Conservation (phyloP, 2,888 invertebrate species). For the Drosophila algonquin region DNA sequence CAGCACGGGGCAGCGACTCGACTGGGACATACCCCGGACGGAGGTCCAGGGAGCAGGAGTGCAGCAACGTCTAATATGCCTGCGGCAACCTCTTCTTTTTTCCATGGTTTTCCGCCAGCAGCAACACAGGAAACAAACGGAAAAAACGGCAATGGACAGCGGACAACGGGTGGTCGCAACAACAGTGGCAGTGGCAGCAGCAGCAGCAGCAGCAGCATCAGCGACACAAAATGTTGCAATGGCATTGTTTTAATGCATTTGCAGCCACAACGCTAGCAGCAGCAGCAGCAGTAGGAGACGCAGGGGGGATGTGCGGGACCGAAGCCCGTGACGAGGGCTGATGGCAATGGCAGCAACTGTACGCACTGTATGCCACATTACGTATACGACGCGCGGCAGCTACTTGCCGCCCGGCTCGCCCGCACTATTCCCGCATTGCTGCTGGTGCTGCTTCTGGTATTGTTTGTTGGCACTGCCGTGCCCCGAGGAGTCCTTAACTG, state of each 20-base stretch:
- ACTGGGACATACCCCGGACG: conserved; percentile 21
- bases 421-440: conserved; percentile 41
- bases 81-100: neutral
- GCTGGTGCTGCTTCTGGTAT: conserved; percentile 45
- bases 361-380: conserved; percentile 57
- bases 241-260: conserved; percentile 81
- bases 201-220: conserved; percentile 19
- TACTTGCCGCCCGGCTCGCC: conserved; percentile 58
- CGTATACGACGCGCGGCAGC: conserved; percentile 59
- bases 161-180: conserved; percentile 64
- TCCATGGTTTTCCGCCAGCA: conserved; percentile 31
- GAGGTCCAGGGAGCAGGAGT: conserved; percentile 13
- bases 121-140: conserved; percentile 38
- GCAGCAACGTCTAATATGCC: conserved; percentile 9
- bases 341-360: conserved; percentile 19
- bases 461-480: conserved; percentile 48
- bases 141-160: conserved; percentile 21
- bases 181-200: conserved; percentile 24
- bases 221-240: conserved; percentile 70
- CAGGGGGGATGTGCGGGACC: neutral
- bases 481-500: conserved; percentile 88
- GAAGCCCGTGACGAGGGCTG: conserved; percentile 29
- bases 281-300: conserved; percentile 4
- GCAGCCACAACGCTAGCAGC: conserved; percentile 46
- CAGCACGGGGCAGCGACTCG: conserved; percentile 47